Conservation (phyloP, 1,140 invertebrate genomes). For the Adoxophyes honmai region DNA sequence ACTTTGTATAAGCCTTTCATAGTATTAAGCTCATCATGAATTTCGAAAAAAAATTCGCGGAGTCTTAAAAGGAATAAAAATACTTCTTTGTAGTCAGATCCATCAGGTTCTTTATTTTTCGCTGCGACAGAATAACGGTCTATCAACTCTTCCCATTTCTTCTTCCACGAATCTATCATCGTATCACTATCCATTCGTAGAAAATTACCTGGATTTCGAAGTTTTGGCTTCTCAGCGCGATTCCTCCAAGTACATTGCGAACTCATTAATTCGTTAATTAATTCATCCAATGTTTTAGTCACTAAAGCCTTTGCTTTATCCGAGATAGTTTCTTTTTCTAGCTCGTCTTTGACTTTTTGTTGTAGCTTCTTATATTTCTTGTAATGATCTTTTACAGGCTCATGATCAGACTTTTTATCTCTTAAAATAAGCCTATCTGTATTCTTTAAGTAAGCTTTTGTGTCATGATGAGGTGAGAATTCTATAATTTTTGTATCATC, state of each 20-base stretch:
- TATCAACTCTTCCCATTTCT: slow-evolving; percentile 29
- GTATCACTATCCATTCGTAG: background rate
- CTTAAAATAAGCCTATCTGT: slow-evolving; percentile 2
- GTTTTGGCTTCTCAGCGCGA: background rate
- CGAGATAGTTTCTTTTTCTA: slow-evolving; percentile 42
- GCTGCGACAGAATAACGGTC: slow-evolving; percentile 13
- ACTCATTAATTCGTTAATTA: slow-evolving; percentile 37
- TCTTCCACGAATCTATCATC: slow-evolving; percentile 18
- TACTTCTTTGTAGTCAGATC: no score
- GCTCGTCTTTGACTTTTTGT: slow-evolving; percentile 35
- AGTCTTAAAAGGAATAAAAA: slow-evolving; percentile 15
- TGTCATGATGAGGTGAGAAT: slow-evolving; percentile 36
- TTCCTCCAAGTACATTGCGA: slow-evolving; percentile 42
- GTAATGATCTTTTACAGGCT: no score
- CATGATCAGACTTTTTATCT: no score
- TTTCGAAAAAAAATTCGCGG: slow-evolving; percentile 31
- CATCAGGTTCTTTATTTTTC: background rate
- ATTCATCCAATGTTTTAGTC: slow-evolving; percentile 41
- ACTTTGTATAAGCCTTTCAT: slow-evolving; percentile 36
- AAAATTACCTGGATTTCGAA: no score
- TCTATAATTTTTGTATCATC: slow-evolving; percentile 47
- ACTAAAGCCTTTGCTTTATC: slow-evolving; percentile 39
- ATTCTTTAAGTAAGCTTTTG: no score
- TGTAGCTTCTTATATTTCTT: slow-evolving; percentile 40
- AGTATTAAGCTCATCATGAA: slow-evolving; percentile 28